Evolutionary conservation across 2,888 invertebrate genomes (phyloP), one percentile per base, ranked within the genome.

Genomic region (Eupeodes luniger): DNA sequence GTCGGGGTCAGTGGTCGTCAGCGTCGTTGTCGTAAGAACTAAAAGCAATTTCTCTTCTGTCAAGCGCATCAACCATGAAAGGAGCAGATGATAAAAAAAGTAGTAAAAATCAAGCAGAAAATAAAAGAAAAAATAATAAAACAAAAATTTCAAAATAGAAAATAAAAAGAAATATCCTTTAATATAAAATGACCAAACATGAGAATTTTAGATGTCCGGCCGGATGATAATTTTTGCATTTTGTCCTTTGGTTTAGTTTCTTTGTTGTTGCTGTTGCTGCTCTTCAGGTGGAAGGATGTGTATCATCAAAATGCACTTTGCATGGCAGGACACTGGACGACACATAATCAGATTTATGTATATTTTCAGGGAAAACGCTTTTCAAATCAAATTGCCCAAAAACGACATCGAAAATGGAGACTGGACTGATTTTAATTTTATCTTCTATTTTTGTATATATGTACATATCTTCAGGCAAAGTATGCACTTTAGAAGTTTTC

Each of bases 371-470:
- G 90, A 91, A 92, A 92, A 92, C 92, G 92, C 92, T 92, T 92
- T 92, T 90, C 90, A 92, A 92, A 92, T 92, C 92, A 91, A 92
- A 92, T 92, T 92, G 91, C 91, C 91, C 90, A 91, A 91, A 92
- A 91, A 91, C 90, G 91, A 87, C 81, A 85, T 85, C 77, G 69
- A 88, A 78, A 81, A 78, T 69, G 40, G 55, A 74, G 81, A 88
- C 81, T 78, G 88, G 81, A 88, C 81, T 78, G 88, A 64, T 74
- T 84, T 75, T 78, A 67, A 80, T 80, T 62, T 76, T 66, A 49
- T 19, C 57, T 55, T 84, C 70, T 79, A n/a, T 11, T 36, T 69
- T 16, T 53, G 10, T 67, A 27, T 27, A 27, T 3, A 27, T 3
- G 3, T 27, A 27, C 27, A 11, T 74, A 49, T 67, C 70, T 76